A percentile compares a stretch with the other conserved stretches of the same genome.
Conservation (phyloP, 2,888 invertebrate species). For the Philaethria dido region DNA sequence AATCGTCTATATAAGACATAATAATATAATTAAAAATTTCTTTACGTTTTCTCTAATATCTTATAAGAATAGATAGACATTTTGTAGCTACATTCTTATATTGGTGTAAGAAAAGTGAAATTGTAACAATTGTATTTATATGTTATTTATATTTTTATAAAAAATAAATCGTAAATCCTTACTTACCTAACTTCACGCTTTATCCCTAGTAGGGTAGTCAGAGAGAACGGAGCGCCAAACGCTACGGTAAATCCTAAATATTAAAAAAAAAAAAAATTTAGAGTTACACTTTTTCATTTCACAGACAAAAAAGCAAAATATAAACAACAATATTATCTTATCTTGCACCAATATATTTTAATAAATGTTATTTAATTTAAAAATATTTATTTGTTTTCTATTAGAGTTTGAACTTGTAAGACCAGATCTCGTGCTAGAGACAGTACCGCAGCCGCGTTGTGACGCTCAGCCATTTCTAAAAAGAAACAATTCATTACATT, state of each 20-base stretch:
- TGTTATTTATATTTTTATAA: too few relatives aligned
- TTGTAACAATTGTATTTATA: background rate
- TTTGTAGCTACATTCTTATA: background rate
- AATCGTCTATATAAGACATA: constrained; percentile 29
- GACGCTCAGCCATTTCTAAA: constrained; percentile 98
- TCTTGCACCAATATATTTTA: constrained; percentile 24
- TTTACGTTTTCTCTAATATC: constrained; percentile 34
- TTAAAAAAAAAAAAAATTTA: too few relatives aligned
- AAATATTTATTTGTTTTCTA: constrained; percentile 91
- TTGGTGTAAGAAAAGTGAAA: constrained; percentile 4
- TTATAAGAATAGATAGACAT: constrained; percentile 32
- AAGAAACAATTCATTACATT: constrained; percentile 45
- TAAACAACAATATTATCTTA: background rate
- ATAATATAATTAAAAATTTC: constrained; percentile 27
- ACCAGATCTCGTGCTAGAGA: constrained; percentile 94
- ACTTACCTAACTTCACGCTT: too few relatives aligned
- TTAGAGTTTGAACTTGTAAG: constrained; percentile 93
- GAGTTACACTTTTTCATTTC: too few relatives aligned
- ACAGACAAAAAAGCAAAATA: background rate
- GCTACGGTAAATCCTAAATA: too few relatives aligned
- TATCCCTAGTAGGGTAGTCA: too few relatives aligned
- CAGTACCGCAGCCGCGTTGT: constrained; percentile 92
- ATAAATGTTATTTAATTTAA: background rate
- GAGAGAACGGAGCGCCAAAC: too few relatives aligned
- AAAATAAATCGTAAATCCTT: too few relatives aligned